Conservation (phyloP, 30 jellyfish, hydroid and myxozoan genomes). For the Cassiopea andromeda region DNA sequence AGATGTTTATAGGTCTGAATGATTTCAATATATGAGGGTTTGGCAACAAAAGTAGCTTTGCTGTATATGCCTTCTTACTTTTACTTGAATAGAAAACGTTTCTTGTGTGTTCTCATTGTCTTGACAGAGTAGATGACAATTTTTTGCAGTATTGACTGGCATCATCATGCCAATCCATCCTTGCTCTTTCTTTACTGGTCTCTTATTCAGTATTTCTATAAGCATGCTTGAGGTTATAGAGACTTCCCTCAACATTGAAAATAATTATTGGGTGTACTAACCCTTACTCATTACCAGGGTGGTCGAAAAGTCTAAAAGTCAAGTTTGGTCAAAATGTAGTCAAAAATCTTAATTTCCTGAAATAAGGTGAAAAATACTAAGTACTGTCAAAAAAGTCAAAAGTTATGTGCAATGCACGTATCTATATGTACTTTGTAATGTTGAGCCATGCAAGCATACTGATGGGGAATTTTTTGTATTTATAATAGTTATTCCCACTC, state of each 20-base stretch:
- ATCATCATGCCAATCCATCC: background rate
- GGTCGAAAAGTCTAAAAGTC: too few species aligned
- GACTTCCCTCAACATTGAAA: background rate
- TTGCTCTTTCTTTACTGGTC: background rate
- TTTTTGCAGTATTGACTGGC: background rate
- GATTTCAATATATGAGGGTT: conserved; percentile 24
- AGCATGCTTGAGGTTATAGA: background rate
- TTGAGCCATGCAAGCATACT: too few species aligned
- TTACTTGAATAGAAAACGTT: background rate
- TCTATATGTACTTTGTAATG: too few species aligned
- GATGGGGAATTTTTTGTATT: too few species aligned
- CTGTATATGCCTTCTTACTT: background rate
- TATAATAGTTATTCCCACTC: too few species aligned
- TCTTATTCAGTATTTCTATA: background rate
- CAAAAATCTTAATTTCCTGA: too few species aligned
- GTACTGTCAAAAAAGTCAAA: too few species aligned
- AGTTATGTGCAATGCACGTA: too few species aligned
- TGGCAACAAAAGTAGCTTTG: background rate
- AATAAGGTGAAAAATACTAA: too few species aligned
- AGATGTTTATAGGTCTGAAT: background rate
- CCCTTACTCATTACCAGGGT: background rate
- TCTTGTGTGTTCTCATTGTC: background rate
- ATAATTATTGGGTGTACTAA: background rate
- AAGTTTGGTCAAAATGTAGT: too few species aligned
- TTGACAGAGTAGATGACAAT: background rate